Percentiles rank a stretch among this genome's conserved stretches.
Conservation (phyloP, 1,140 invertebrate species). For the Leptinotarsa texana region DNA sequence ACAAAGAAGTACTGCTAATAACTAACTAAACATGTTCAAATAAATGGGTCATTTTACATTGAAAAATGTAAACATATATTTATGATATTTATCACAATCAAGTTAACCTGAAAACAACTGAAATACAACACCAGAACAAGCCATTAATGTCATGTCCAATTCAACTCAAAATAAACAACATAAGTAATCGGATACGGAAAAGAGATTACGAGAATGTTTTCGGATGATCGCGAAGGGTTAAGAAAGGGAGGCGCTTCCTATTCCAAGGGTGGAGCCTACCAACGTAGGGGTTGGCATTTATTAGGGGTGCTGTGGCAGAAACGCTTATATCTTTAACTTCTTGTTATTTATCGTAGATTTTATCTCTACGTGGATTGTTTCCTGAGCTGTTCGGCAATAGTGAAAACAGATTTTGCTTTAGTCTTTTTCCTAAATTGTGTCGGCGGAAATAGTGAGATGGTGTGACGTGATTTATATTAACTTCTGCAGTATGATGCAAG, state of each 20-base stretch:
- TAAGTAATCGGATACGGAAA: background rate
- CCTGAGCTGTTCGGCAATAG: background rate
- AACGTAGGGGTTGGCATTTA: slow-evolving; percentile 17
- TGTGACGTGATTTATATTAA: background rate
- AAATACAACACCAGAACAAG: background rate
- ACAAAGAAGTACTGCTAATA: too few relatives aligned
- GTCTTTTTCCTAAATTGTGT: background rate
- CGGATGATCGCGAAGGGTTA: slow-evolving; percentile 1
- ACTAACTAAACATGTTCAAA: too few relatives aligned
- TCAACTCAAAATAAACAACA: background rate
- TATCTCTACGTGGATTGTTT: slow-evolving; percentile 4
- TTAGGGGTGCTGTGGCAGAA: slow-evolving; percentile 21
- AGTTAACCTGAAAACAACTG: too few relatives aligned
- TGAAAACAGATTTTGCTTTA: background rate
- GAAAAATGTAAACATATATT: too few relatives aligned
- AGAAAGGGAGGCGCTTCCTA: slow-evolving; percentile 8
- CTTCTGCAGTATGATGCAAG: slow-evolving; percentile 59
- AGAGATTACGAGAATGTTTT: background rate
- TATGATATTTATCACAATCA: too few relatives aligned
- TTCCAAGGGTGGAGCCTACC: slow-evolving; percentile 16
- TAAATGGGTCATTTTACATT: too few relatives aligned
- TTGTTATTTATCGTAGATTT: slow-evolving; percentile 16
- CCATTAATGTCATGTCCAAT: background rate
- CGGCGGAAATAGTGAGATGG: background rate
- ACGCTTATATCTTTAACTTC: slow-evolving; percentile 23